Base-by-base conservation (phyloP, 2,888 invertebrate species). In the Trilocha varians region DNA sequence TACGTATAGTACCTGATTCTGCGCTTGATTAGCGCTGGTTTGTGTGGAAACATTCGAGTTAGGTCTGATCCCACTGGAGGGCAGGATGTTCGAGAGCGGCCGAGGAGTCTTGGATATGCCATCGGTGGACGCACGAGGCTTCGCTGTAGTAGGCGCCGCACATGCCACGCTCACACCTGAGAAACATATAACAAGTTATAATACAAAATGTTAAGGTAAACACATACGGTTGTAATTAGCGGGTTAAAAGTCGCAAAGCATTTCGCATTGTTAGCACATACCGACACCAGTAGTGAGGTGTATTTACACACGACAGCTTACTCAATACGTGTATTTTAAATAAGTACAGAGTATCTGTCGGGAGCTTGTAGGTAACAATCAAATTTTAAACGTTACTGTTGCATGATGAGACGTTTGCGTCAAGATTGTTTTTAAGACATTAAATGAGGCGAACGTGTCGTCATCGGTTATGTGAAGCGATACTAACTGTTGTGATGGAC, bases 31-130 rank as follows among this genome's bases (percentile, higher is more conserved):
- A 5, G 80, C 64, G 43, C 58, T 79, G 16, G 95, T 95, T 74
- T 95, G 95, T 0, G 95, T 95, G 5, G 95, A 94, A 9, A 95
- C 95, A 0, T 94, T 94, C 54, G 93, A 91, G 87, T 93, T 83
- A 0, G 95, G 94, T 39, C 95, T 87, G 50, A 93, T 80, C 77
- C 76, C 77, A 78, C 72, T 60, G 0, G 83, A 79, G 0, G 93
- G 92, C 50, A 92, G 64, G 41, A 93, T 91, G 60, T 87, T 88
- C 41, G 89, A 82, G 34, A 88, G 65, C 4, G 87, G 78, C 0
- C 88, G 74, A 15, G 84, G 72, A 0, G 74, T 58, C 59, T 87
- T 88, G 40, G 83, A 53, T 50, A 87, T 52, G 41, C 66, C 69
- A 1, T 85, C 80, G 4, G 71, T 48, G 0, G 83, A 62, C 2